Conservation (phyloP, 2,797 vertebrate species). For the Meda fulgida region DNA sequence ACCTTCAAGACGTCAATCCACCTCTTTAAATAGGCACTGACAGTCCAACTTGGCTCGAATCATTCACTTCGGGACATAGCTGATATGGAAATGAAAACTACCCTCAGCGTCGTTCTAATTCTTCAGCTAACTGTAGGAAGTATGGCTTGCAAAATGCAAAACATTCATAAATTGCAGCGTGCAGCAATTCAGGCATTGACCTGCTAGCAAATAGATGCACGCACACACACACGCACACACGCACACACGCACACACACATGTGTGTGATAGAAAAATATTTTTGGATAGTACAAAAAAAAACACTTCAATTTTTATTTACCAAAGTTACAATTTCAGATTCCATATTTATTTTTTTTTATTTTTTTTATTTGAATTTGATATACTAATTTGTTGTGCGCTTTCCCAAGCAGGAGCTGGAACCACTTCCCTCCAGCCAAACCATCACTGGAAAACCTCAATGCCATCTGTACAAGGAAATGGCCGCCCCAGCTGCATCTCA, state of each 20-base stretch:
- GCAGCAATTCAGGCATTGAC: no score
- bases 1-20: neutral
- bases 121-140: slow-evolving; percentile 15
- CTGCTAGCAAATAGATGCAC: no score
- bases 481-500: slow-evolving; percentile 68
- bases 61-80: neutral
- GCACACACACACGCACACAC: no score
- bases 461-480: slow-evolving; percentile 60
- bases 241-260: no score
- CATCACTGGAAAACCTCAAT: slow-evolving; percentile 59
- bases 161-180: neutral
- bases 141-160: neutral
- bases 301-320: no score
- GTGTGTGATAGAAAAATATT: no score
- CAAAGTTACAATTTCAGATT: neutral
- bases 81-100: neutral
- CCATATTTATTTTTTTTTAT: neutral
- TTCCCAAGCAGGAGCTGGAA: slow-evolving; percentile 14
- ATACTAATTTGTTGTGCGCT: neutral
- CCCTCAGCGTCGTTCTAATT: neutral
- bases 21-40: neutral
- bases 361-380: neutral
- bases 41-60: neutral
- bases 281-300: no score
- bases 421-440: slow-evolving; percentile 70